A percentile compares a stretch with the other conserved stretches of the same genome.
phyloP scores from a whole-genome alignment of 2,888 invertebrate species.

The Tillus elongatus region DNA sequence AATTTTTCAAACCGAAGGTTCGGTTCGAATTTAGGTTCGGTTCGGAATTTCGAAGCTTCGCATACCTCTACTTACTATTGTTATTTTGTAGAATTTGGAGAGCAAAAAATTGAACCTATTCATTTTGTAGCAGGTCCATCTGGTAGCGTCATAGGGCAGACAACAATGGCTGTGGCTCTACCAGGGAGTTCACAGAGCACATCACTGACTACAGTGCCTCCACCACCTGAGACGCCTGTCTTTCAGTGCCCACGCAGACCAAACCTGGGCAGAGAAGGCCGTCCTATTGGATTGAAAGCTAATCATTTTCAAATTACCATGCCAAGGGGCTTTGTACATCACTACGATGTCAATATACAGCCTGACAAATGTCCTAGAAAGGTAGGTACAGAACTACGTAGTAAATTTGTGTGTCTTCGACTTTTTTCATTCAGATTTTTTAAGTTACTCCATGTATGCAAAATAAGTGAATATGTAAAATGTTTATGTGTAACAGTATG shows the following conservation, averaged over 20 bases:
- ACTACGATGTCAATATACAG: constrained; percentile 97
- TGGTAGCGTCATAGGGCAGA: constrained; percentile 32
- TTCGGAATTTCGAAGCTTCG: too few species aligned
- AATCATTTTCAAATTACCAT: constrained; percentile 99
- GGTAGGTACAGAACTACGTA: too few species aligned
- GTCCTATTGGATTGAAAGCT: constrained; percentile 91
- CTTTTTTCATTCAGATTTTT: too few species aligned
- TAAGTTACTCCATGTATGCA: too few species aligned
- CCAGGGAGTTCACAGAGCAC: constrained; percentile 54
- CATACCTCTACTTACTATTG: too few species aligned
- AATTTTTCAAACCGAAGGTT: too few species aligned
- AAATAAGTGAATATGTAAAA: too few species aligned
- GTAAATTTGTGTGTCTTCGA: too few species aligned
- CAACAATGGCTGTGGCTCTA: constrained; percentile 31
- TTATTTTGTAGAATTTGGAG: too few species aligned
- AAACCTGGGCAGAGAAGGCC: constrained; percentile 92
- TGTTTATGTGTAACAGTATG: too few species aligned
- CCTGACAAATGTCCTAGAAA: constrained; percentile 99
- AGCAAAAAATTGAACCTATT: too few species aligned
- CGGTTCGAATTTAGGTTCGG: too few species aligned
- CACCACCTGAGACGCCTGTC: constrained; percentile 74
- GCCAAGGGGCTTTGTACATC: constrained; percentile 97
- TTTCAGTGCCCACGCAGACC: constrained; percentile 94
- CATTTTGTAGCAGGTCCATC: constrained; percentile 36
- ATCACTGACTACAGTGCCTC: constrained; percentile 44